Base-by-base conservation (phyloP, 2,797 vertebrate species). In the Agapornis canus region DNA sequence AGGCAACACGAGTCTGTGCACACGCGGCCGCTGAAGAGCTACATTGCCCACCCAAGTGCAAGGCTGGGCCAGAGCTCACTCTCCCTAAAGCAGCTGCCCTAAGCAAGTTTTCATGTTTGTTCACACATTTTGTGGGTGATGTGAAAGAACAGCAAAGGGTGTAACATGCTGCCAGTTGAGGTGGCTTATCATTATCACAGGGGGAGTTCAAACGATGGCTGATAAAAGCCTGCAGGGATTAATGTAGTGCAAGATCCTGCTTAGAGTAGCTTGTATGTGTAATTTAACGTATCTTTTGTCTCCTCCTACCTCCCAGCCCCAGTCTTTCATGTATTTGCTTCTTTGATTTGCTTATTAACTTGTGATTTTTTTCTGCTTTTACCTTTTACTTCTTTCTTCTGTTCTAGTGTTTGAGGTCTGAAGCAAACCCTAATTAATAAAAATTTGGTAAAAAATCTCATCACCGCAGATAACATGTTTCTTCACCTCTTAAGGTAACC, bases 11-110 rank as follows among this genome's bases (percentile, higher is more conserved):
- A 2, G 47, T 40, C 32, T 52, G 54, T 52, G 54, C 65, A 49
- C 32, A 12, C 15, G 10, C 1, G 1, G 22, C 5, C 7, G 35
- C 51, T 0, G 0, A 45, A 26, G 13, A 79, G 42, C 65, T 54
- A 64, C 9, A 3, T 5, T 0, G 0, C 35, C 6, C 4, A 1
- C 68, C 31, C 0, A 1, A 42, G 22, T 4, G 2, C 32, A 27
- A 18, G 18, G 73, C 18, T 45, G 57, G 57, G 18, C 57, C 61
- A 37, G 20, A 0, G 1, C 16, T 64, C 43, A 29, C 13, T 16
- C 26, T 56, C 76, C 43, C 51, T 29, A 54, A 70, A 54, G 1
- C 20, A 31, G 47, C 59, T 26, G 45, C 37, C 49, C 45, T 29
- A 29, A 77, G 4, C 40, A n/a, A 5, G 4, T 13, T 64, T 89